phyloP scores from a whole-genome alignment of 2,113 vertebrate species.

The Dendropsophus ebraccatus region DNA sequence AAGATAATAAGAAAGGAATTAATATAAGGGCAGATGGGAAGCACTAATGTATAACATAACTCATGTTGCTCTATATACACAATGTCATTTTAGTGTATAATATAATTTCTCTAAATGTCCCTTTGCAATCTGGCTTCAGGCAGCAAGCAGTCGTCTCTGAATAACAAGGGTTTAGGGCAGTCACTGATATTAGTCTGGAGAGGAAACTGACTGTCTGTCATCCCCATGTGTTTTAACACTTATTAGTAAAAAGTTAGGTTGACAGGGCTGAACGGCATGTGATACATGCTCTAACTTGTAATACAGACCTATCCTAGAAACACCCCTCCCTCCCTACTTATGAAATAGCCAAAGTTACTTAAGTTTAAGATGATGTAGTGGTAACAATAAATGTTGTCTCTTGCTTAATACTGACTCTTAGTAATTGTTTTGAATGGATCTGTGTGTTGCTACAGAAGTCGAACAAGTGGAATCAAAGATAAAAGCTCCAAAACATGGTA shows the following conservation, averaged over 20 bases:
- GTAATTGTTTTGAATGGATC: too few relatives aligned
- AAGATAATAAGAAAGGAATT: too few relatives aligned
- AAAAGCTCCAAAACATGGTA: too few relatives aligned
- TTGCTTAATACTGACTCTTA: background rate
- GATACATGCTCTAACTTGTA: slow-evolving; percentile 18
- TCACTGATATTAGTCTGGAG: slow-evolving; percentile 28
- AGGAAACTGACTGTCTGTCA: slow-evolving; percentile 45
- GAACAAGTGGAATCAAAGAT: too few relatives aligned
- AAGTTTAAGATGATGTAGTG: background rate
- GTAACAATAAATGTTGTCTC: background rate
- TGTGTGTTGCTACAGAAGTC: too few relatives aligned
- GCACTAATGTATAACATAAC: too few relatives aligned
- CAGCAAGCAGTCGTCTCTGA: background rate
- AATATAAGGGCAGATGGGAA: too few relatives aligned
- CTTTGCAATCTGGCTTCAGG: background rate
- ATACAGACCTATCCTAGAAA: background rate
- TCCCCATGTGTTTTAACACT: slow-evolving; percentile 30
- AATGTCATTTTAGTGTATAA: too few relatives aligned
- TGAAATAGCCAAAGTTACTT: slow-evolving; percentile 8
- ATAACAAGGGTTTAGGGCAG: background rate
- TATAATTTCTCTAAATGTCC: background rate
- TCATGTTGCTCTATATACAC: too few relatives aligned
- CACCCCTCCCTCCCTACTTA: slow-evolving; percentile 11
- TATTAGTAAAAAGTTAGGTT: slow-evolving; percentile 10
- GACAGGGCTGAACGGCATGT: background rate